Evolutionary conservation across 2,888 invertebrate species (phyloP), one percentile per base, ranked within the genome.

Genomic region (Drosophila kuntzei): DNA sequence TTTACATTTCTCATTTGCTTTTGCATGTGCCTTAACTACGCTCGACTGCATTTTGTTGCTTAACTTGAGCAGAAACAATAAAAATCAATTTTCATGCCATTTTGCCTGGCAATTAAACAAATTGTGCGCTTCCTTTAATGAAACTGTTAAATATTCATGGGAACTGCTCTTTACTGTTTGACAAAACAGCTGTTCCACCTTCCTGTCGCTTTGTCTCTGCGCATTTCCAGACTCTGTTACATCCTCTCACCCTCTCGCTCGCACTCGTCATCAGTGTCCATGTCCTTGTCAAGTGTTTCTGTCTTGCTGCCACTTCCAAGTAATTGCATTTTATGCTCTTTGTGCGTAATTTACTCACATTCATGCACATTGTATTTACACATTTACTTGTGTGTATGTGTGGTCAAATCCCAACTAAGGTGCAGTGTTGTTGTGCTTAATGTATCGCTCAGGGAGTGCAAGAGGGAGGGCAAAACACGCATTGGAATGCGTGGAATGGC

Each of bases 271-370:
- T 41, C 51, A 29, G 57, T 43, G 53, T 39, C 53, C 61, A 65
- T 65, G 76, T 79, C 76, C 76, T 79, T 75, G 84, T 72, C 87
- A 86, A 86, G 80, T 65, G 69, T 29, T 61, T 59, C 43, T 57
- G 44, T 34, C 51, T 66, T 71, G 49, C 37, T 61, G 63, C 32
- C 50, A 46, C 29, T 84, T 74, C 63, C 71, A 39, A 69, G 66
- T 84, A 87, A 80, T 70, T 67, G 44, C 57, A 67, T 63, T 73
- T 54, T 32, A 60, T 43, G 29, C 60, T 55, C 37, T 54, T 64
- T 60, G 59, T 47, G 62, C 55, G 50, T 60, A 55, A 61, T 74
- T 65, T 59, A 51, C 50, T 25, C 16, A 22, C 55, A 44, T 37
- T 60, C 51, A 71, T 53, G 14, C 60, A 65, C 54, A 53, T 37